Conservation (phyloP, 1,140 invertebrate species). For the Calosoma granatense region DNA sequence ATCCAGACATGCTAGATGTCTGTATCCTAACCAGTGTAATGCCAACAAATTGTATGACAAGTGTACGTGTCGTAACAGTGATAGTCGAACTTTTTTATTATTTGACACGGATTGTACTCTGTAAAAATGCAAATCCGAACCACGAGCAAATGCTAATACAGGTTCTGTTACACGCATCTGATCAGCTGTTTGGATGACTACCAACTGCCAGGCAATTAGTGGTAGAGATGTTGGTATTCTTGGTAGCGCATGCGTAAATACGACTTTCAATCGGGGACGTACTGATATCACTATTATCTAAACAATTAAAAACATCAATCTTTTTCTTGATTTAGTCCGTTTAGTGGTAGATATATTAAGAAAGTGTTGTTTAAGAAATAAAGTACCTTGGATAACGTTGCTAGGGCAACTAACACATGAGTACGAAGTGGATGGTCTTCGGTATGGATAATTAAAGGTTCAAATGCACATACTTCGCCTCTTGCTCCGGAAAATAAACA, state of each 20-base stretch:
- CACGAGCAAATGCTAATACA: conserved; percentile 76
- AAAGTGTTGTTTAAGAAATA: too few relatives aligned
- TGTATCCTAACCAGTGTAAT: conserved; percentile 79
- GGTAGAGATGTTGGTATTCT: conserved; percentile 64
- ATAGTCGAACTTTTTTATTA: conserved; percentile 45
- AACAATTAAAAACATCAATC: conserved; percentile 16
- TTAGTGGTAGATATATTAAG: too few relatives aligned
- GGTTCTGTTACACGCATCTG: conserved; percentile 47
- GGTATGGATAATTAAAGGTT: conserved; percentile 65
- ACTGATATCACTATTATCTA: conserved; percentile 63
- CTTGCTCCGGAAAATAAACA: conserved; percentile 89
- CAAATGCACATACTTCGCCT: conserved; percentile 87
- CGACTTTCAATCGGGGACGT: conserved; percentile 52
- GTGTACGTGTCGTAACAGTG: conserved; percentile 56
- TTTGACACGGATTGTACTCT: conserved; percentile 41
- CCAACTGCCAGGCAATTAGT: conserved; percentile 85
- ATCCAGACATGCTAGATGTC: conserved; percentile 78
- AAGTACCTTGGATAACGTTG: conserved; percentile 72
- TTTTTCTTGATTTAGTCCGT: too few relatives aligned
- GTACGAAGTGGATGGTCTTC: conserved; percentile 60
- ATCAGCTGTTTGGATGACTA: conserved; percentile 62
- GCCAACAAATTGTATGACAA: conserved; percentile 59
- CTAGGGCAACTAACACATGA: conserved; percentile 79
- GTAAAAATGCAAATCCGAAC: conserved; percentile 71
- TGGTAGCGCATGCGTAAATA: conserved; percentile 36